Evolutionary conservation across 2,797 vertebrate genomes (phyloP), one percentile per base, ranked within the genome.

Genomic region (Pseudocheirus occidentalis): DNA sequence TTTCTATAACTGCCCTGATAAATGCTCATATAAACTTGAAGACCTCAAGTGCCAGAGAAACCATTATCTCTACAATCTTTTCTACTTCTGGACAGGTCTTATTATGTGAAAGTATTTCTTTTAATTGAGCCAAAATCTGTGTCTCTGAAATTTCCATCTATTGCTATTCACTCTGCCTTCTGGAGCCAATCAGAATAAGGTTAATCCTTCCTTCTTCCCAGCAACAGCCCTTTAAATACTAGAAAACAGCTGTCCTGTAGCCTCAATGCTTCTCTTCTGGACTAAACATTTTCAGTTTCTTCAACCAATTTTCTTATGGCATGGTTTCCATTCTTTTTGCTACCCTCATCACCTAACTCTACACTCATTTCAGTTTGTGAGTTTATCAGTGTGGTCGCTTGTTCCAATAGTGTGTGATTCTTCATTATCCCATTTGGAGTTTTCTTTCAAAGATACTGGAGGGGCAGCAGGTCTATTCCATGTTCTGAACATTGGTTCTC

Each of bases 321-420:
- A 34, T 92, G 0, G 0, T 52, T 1, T 52, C 0, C 0, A 54
- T 7, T 31, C 40, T 58, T 92, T 46, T 24, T 81, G 7, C n/a
- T 81, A 81, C 73, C 73, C 40, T 81, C 0, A 81, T 10, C n/a
- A 46, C 40, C 73, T 81, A 81, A 46, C 11, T 46, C 73, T 81
- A 24, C 21, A 46, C 40, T 81, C n/a, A 73, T 81, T 81, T 81
- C 73, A 81, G 40, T 81, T 27, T 81, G n/a, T 73, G 73, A 81
- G 7, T 46, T 81, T 81, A 40, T 46, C 40, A 46, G 18, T 3
- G 10, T 73, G 66, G 40, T 40, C 66, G 9, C n/a, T 40, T 6
- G 28, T 73, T 73, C 21, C 66, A 62, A 12, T 62, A 4, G 12
- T 62, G 31, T 34, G 3, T 40, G 66, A 73, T 18, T 40, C 18